Base-by-base conservation (phyloP, 1,140 invertebrate species). In the Linepithema humile region DNA sequence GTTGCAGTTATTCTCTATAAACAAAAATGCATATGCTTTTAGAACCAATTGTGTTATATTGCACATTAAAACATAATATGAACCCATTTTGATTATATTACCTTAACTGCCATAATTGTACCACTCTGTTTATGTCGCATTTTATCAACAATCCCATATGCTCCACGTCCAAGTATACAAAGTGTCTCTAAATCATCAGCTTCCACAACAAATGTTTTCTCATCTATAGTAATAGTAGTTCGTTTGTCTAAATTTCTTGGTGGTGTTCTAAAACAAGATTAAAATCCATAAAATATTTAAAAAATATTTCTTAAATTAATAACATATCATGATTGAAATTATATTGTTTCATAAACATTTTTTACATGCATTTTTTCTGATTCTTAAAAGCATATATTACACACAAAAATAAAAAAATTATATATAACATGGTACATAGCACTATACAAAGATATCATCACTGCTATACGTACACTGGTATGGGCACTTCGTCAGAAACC, bases 121-220 rank as follows among this genome's bases (percentile, higher is more conserved):
- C 96, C 96, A 89, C 97, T 98, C 83, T 97, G 97, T 91, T 97
- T 97, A 93, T 99, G 99, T 74, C 96, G 95, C 98, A 99, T 99
- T 95, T 99, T 99, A 90, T 99, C 98, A 5, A 99, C 99, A 92
- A 98, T 97, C 4, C 99, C 98, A 95, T 99, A 99, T 15, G 98
- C 98, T 12, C 99, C 99, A 86, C 98, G 96, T 3, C 99, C 99
- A 83, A 99, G 96, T 93, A 99, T 97, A 91, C 97, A 97, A 73
- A 98, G 96, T 92, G 96, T 97, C 90, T 97, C 97, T 87, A 98
- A 95, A 93, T 98, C 97, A 95, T 98, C 97, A n/a, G 98, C 98
- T 94, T 98, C 97, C 17, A 99, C 98, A 87, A 97, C 97, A 93
- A 98, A 98, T 43, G 97, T 97, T 90, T 97, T 96, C 59, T 98